Evolutionary conservation across 2,797 vertebrate species (phyloP), one percentile per base, ranked within the genome.

Genomic region (Bryconaethiops microstoma): DNA sequence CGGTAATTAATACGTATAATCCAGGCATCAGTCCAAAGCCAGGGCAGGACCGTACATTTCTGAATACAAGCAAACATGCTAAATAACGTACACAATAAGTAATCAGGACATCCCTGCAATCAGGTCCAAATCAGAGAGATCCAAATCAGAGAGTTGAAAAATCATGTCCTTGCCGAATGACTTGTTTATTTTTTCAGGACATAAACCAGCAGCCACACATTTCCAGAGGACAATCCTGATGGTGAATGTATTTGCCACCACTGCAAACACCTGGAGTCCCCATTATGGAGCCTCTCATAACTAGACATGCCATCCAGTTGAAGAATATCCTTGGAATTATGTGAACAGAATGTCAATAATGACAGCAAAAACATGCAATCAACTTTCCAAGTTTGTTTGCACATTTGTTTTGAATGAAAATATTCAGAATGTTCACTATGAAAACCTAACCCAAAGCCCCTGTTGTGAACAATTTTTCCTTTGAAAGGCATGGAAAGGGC

Each of bases 401-500:
- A 63, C 29, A 29, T 13, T 12, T 5, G 0, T 7, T 17, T 5
- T 25, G 13, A 12, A 17, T 16, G 0, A 9, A 55, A 29, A 54
- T 25, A 54, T 25, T 12, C 21, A 29, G 1, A 7, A 17, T 55
- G 25, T 72, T 54, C 3, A n/a, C 48, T 9, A 17, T 23, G 29
- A 54, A 12, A 19, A 54, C 8, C 50, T 54, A 10, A 55, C 69
- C 19, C 17, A 17, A 29, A 9, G 14, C 45, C 5, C 16, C 29
- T 71, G 21, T 29, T 29, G 48, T 54, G 25, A 72, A 17, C 48
- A 70, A 70, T 29, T 12, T 5, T 63, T 12, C 25, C 35, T 67
- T 78, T 71, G 74, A 74, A 45, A 83, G 48, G 1, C 16, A 42
- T 74, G 68, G 67, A 83, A 35, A 76, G 25, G 70, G 59, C 13